Evolutionary conservation across 1,140 invertebrate genomes (phyloP), one percentile per base, ranked within the genome.

Genomic region (Gryllus bimaculatus): DNA sequence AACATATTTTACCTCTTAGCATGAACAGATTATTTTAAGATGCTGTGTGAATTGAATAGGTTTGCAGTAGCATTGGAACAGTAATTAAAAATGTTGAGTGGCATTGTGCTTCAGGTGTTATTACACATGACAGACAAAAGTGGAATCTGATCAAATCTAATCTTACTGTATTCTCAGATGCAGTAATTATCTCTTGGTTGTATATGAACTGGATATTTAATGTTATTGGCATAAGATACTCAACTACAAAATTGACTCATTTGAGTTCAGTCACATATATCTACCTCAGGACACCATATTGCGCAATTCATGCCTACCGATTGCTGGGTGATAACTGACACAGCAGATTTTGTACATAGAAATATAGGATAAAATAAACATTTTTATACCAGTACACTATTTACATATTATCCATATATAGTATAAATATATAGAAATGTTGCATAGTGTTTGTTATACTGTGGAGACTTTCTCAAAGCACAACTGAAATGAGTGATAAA

Each of bases 311-410:
- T 39, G 26, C 26, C 26, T 39, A 39, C 26, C 18, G 10, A 66
- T 66, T 66, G 10, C 10, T 66, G 18, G 18, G 54, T 13, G 54
- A 66, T 66, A 13, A 18, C 54, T 66, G 54, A 13, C 54, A 66
- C 54, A 66, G 54, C 54, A 66, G 18, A 18, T 66, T 66, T 66
- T 66, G 54, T 66, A 66, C 18, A 18, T 66, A 66, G 54, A 18
- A 66, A 66, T 66, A 66, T 66, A 66, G 54, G 54, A 66, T 66
- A 66, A 66, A 66, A 66, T 66, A 66, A 66, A 66, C 54, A 66
- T 66, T 66, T 66, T 66, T 66, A 66, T 66, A 66, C 54, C 54
- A 66, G 54, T 66, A 66, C 54, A 66, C 54, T 66, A 66, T 66
- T 66, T 66, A 66, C 54, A 66, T 66, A 66, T 66, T 66, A 66